Percentiles rank a stretch among this genome's conserved stretches.
Conservation (phyloP, 2,888 invertebrate species). For the Anaspis maculata region DNA sequence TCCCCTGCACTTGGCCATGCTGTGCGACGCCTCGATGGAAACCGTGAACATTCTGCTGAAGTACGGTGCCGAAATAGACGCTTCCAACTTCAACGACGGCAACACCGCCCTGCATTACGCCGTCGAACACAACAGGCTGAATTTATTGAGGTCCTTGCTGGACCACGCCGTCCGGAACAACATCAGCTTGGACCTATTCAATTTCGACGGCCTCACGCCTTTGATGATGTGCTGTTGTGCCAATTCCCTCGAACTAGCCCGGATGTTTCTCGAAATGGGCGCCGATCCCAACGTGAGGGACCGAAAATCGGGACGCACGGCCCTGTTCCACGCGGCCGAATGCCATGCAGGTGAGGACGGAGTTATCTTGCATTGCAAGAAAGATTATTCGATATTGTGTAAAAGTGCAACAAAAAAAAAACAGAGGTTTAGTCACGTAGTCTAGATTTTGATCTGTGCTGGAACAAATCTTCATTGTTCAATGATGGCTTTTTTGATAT, state of each 20-base stretch:
- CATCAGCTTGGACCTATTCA: slow-evolving; percentile 26
- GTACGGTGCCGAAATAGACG: slow-evolving; percentile 39
- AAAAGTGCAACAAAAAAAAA: no score
- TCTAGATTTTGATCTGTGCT: no score
- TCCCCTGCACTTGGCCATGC: slow-evolving; percentile 43
- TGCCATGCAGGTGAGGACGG: slow-evolving; percentile 33
- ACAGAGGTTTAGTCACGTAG: no score
- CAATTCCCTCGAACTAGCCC: slow-evolving; percentile 35
- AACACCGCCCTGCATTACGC: slow-evolving; percentile 42
- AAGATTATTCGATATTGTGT: no score
- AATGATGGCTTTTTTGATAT: no score
- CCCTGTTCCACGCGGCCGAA: slow-evolving; percentile 44
- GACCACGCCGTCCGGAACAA: slow-evolving; percentile 24
- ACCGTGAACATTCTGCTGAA: slow-evolving; percentile 37
- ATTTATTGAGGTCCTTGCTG: slow-evolving; percentile 26
- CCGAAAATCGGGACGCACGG: slow-evolving; percentile 46
- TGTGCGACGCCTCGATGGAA: slow-evolving; percentile 24
- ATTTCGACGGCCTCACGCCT: slow-evolving; percentile 42
- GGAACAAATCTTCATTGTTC: no score
- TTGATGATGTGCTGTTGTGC: slow-evolving; percentile 43
- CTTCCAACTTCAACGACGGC: slow-evolving; percentile 36
- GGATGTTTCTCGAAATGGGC: slow-evolving; percentile 30
- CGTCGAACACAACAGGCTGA: slow-evolving; percentile 33
- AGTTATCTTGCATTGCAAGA: no score
- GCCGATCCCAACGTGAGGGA: slow-evolving; percentile 37